phyloP scores from a whole-genome alignment of 2,888 invertebrate species.

The Pyrocoelia pectoralis region DNA sequence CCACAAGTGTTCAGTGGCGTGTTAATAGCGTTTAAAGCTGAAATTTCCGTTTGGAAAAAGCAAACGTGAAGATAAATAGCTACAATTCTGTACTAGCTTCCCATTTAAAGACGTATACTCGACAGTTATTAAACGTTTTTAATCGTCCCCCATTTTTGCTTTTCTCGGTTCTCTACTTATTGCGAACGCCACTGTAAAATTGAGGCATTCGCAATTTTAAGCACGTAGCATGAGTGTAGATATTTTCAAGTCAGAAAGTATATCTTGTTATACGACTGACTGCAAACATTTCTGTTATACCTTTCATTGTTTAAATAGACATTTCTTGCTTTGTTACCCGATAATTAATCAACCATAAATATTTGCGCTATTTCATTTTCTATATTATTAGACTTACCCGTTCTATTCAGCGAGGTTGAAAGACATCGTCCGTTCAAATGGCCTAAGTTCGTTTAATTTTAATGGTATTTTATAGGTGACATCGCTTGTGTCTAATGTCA shows the following conservation, averaged over 20 bases:
- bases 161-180: neutral
- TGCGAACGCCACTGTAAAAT: constrained; percentile 33
- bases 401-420: too few relatives aligned
- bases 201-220: constrained; percentile 31
- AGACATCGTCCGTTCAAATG: too few relatives aligned
- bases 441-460: too few relatives aligned
- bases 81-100: neutral
- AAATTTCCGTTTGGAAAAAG: neutral
- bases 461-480: too few relatives aligned
- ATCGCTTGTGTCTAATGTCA: too few relatives aligned
- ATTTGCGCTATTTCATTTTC: too few relatives aligned
- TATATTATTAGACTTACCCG: too few relatives aligned
- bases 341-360: constrained; percentile 1
- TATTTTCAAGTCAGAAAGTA: constrained; percentile 35
- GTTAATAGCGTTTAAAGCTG: constrained; percentile 2
- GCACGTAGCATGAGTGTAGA: constrained; percentile 34
- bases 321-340: neutral
- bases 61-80: neutral
- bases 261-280: constrained; percentile 32
- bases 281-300: constrained; percentile 18
- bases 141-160: constrained; percentile 18
- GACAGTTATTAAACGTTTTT: constrained; percentile 11
- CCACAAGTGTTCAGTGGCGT: constrained; percentile 25
- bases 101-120: neutral
- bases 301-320: neutral